Conservation (phyloP, 1,140 invertebrate genomes). For the Nixonia krombeini region DNA sequence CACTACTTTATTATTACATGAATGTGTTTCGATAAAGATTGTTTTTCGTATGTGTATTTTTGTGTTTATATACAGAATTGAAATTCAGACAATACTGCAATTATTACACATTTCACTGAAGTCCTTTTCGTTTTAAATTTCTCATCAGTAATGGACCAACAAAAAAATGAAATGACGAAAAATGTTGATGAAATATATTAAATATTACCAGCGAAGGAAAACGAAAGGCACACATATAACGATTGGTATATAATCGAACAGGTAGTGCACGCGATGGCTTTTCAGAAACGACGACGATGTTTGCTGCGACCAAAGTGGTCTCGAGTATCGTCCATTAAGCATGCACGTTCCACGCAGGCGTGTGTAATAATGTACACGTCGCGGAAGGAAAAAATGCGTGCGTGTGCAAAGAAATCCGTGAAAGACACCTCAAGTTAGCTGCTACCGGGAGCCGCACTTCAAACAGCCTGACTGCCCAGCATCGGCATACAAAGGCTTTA, state of each 20-base stretch:
- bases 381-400: slow-evolving; percentile 52
- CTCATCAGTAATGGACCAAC: no score
- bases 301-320: slow-evolving; percentile 67
- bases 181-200: no score
- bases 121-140: no score
- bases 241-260: background rate
- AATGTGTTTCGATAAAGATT: no score
- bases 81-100: no score
- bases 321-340: slow-evolving; percentile 69
- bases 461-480: slow-evolving; percentile 52
- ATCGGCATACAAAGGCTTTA: slow-evolving; percentile 51
- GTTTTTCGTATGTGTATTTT: no score
- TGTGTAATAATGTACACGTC: slow-evolving; percentile 54
- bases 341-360: slow-evolving; percentile 55
- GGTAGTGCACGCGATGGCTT: slow-evolving; percentile 49
- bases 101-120: no score
- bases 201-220: no score
- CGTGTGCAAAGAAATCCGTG: slow-evolving; percentile 67
- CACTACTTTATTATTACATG: no score
- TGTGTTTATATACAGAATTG: no score
- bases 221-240: no score
- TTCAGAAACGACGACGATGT: slow-evolving; percentile 67
- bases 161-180: no score
- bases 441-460: slow-evolving; percentile 64
- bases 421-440: slow-evolving; percentile 63